Percentiles rank a stretch among this genome's conserved stretches.
Conservation (phyloP, 2,888 invertebrate genomes). For the Amblyjoppa fuscipennis region DNA sequence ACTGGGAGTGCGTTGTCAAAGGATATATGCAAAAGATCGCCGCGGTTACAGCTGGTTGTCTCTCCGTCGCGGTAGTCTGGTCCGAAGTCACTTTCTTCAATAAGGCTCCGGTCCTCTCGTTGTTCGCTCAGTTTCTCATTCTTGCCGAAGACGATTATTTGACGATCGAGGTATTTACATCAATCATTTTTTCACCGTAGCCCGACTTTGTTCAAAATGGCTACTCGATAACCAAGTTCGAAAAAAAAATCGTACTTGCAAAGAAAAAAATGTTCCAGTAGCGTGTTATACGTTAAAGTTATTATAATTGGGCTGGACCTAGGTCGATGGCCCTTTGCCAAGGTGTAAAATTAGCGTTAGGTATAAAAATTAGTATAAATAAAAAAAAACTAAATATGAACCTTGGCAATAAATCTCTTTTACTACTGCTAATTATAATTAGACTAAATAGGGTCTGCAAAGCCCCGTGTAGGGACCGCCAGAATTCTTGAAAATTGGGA, state of each 20-base stretch:
- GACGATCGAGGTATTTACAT: constrained; percentile 93
- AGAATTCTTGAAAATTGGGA: too few species aligned
- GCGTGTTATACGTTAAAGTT: too few species aligned
- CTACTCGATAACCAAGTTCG: not conserved
- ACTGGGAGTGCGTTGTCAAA: constrained; percentile 95
- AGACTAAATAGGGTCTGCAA: too few species aligned
- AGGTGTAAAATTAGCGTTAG: too few species aligned
- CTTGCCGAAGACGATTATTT: constrained; percentile 95
- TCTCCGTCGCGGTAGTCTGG: constrained; percentile 98
- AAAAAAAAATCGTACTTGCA: too few species aligned
- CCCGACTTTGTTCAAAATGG: not conserved
- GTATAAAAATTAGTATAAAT: too few species aligned
- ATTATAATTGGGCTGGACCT: too few species aligned
- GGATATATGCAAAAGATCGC: constrained; percentile 91
- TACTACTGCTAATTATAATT: too few species aligned
- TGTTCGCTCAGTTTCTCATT: constrained; percentile 97
- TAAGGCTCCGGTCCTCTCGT: constrained; percentile 95
- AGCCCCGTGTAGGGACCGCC: not conserved
- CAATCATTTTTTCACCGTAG: not conserved
- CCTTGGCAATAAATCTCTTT: too few species aligned
- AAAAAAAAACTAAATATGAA: too few species aligned
- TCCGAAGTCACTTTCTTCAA: constrained; percentile 99
- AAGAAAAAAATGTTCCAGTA: too few species aligned
- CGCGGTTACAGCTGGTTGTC: constrained; percentile 90
- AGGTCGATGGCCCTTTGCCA: too few species aligned